phyloP scores from a whole-genome alignment of 1,140 invertebrate species.

The Andricus grossulariae region DNA sequence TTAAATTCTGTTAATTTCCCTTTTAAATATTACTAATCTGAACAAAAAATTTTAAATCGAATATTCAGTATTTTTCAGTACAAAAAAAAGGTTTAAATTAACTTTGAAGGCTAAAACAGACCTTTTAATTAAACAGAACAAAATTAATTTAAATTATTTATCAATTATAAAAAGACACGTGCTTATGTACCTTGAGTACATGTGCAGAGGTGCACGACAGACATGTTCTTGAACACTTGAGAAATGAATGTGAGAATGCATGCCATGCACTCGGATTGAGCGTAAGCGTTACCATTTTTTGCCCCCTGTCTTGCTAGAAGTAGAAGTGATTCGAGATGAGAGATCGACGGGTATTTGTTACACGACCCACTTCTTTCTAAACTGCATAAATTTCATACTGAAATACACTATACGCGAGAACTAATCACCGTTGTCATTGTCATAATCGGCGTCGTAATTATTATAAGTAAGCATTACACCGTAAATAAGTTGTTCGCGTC shows the following conservation, averaged over 20 bases:
- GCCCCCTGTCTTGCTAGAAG: conserved; percentile 25
- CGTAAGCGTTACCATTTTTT: conserved; percentile 12
- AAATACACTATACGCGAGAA: not conserved
- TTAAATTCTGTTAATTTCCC: too few species aligned
- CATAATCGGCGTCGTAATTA: conserved; percentile 1
- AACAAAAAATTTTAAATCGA: too few species aligned
- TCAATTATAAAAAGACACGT: not conserved
- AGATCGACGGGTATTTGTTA: conserved; percentile 49
- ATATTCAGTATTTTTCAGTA: too few species aligned
- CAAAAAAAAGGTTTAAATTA: not conserved
- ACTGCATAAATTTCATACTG: conserved; percentile 42
- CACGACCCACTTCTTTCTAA: conserved; percentile 51
- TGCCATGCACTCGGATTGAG: conserved; percentile 26
- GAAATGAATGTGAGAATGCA: conserved; percentile 14
- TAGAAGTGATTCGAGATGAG: conserved; percentile 36
- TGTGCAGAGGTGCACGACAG: conserved; percentile 9
- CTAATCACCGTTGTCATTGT: conserved; percentile 3
- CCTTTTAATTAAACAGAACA: not conserved
- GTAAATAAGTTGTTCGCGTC: not conserved
- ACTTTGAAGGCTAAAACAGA: not conserved
- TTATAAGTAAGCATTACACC: not conserved
- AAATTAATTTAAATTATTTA: not conserved
- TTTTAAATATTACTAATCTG: too few species aligned
- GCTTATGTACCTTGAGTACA: not conserved
- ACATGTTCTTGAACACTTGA: not conserved